These are phyloP conservation scores for Lithobates pipiens DNA, from an alignment of 2,797 vertebrate genomes.

Conservation along the genomic window DNA sequence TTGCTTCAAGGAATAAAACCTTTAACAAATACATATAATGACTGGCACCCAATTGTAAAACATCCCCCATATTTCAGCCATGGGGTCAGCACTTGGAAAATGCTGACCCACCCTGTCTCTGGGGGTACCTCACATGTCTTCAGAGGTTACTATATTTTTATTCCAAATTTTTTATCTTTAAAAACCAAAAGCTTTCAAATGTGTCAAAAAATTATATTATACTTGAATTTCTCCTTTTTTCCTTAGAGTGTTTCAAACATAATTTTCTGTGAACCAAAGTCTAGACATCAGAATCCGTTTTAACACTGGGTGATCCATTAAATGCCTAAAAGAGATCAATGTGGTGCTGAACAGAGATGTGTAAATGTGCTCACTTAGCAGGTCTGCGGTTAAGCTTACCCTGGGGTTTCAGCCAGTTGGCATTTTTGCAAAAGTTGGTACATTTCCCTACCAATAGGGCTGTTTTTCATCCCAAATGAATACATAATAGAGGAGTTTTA, in stretches of 20 bases:
- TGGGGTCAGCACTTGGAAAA: too few species aligned
- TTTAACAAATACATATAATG: too few species aligned
- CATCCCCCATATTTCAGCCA: too few species aligned
- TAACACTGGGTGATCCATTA: constrained; percentile 25
- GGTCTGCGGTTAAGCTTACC: constrained; percentile 13
- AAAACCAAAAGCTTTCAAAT: too few species aligned
- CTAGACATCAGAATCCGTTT: constrained; percentile 42
- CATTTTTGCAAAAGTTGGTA: not conserved
- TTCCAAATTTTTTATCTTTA: too few species aligned
- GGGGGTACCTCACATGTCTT: too few species aligned
- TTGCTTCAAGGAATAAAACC: too few species aligned
- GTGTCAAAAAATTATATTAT: too few species aligned
- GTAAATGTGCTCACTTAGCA: constrained; percentile 35
- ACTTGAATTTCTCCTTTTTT: not conserved
- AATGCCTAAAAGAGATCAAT: constrained; percentile 21
- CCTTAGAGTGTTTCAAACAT: not conserved
- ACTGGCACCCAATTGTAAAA: too few species aligned
- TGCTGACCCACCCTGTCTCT: too few species aligned
- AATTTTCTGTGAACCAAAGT: constrained; percentile 38
- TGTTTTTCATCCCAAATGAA: constrained; percentile 37
- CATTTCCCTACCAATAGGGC: constrained; percentile 9
- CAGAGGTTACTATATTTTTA: too few species aligned
- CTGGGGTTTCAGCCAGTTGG: constrained; percentile 35
- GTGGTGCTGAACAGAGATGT: constrained; percentile 29
- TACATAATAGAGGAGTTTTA: constrained; percentile 20